These are phyloP conservation scores for Punctoribates punctum DNA, from an alignment of 2,888 invertebrate genomes.

Conservation along the genomic window DNA sequence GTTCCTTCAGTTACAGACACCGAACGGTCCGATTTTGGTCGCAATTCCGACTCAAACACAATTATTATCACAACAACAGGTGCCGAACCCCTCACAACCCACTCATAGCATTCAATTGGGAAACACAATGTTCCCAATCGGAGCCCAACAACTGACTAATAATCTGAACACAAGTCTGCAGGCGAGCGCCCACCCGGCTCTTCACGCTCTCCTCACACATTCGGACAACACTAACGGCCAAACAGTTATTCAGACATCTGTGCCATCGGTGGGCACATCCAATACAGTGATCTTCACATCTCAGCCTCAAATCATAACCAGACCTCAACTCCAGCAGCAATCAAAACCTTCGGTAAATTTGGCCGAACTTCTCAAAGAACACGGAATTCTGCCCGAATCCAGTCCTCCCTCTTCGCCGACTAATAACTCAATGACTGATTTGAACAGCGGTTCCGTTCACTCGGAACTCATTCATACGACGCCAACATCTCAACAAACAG, in stretches of 20 bases:
- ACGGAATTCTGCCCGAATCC: constrained; percentile 49
- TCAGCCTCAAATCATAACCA: constrained; percentile 43
- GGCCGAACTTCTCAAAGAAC: constrained; percentile 49
- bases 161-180: constrained; percentile 25
- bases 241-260: constrained; percentile 27
- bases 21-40: constrained; percentile 56
- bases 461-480: not conserved
- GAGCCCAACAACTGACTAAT: constrained; percentile 39
- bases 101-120: constrained; percentile 40
- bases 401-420: constrained; percentile 44
- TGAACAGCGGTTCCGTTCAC: constrained; percentile 4
- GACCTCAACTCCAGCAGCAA: constrained; percentile 37
- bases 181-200: constrained; percentile 30
- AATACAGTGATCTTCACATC: constrained; percentile 43
- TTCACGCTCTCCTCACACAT: constrained; percentile 41
- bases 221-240: constrained; percentile 25
- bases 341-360: constrained; percentile 47
- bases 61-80: constrained; percentile 54
- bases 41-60: constrained; percentile 51
- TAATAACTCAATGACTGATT: constrained; percentile 30
- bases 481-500: constrained; percentile 17
- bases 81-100: constrained; percentile 67
- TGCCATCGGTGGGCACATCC: constrained; percentile 32
- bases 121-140: constrained; percentile 41
- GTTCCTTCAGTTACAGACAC: constrained; percentile 58